These are phyloP conservation scores for Linyphia triangularis DNA, from an alignment of 2,888 invertebrate genomes.

Conservation along the genomic window DNA sequence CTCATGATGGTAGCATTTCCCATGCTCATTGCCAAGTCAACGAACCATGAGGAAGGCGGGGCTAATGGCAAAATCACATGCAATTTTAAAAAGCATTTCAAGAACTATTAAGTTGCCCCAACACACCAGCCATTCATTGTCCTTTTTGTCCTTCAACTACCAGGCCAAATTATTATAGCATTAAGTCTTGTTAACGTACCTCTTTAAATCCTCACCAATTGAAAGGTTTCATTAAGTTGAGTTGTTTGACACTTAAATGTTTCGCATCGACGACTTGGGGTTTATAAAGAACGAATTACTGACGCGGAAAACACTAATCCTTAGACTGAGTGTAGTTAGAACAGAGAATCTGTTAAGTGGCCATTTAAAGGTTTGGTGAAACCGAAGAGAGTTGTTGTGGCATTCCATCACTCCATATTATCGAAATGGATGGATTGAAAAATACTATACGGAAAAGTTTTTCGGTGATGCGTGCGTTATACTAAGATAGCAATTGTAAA, in stretches of 20 bases:
- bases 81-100: slow-evolving; percentile 34
- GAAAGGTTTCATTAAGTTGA: neutral
- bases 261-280: neutral
- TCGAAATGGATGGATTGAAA: neutral
- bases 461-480: no score
- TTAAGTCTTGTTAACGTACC: slow-evolving; percentile 28
- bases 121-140: slow-evolving; percentile 54
- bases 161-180: neutral
- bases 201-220: neutral
- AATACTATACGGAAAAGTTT: neutral
- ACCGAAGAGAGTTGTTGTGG: neutral
- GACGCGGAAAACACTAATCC: slow-evolving; percentile 21
- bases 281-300: slow-evolving; percentile 15
- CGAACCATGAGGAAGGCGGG: slow-evolving; percentile 30
- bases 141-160: slow-evolving; percentile 26
- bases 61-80: slow-evolving; percentile 19
- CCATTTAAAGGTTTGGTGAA: slow-evolving; percentile 2
- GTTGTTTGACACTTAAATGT: neutral
- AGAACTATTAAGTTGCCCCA: slow-evolving; percentile 25
- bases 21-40: slow-evolving; percentile 26
- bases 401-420: neutral
- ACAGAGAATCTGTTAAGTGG: slow-evolving; percentile 4
- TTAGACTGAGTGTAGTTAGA: neutral
- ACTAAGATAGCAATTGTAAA: no score
- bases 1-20: neutral